phyloP scores from a whole-genome alignment of 53 echinoderm and acorn worm species.

The Paelopatides confundens region DNA sequence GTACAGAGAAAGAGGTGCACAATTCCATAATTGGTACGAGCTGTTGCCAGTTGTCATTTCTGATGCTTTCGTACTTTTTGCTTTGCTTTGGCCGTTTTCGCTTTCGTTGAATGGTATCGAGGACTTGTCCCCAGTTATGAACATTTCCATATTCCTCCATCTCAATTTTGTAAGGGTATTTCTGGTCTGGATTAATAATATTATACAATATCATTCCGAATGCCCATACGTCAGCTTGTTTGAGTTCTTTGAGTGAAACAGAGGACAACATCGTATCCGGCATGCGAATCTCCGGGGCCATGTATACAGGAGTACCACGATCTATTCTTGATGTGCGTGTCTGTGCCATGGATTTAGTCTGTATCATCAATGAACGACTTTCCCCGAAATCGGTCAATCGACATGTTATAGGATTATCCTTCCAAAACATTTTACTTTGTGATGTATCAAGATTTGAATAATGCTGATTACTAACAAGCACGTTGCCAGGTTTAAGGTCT shows the following conservation, averaged over 20 bases:
- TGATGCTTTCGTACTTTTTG: too few relatives aligned
- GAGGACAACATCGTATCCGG: background rate
- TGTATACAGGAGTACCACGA: background rate
- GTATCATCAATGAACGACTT: background rate
- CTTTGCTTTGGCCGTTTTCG: too few relatives aligned
- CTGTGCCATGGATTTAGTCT: background rate
- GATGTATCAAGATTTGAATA: conserved; percentile 13
- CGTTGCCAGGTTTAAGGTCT: conserved; percentile 39
- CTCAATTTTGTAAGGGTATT: conserved; percentile 4
- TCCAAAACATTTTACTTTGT: too few relatives aligned
- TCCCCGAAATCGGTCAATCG: conserved; percentile 41
- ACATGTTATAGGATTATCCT: conserved; percentile 16
- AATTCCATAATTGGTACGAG: too few relatives aligned
- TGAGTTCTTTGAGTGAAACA: background rate
- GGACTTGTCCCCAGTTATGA: too few relatives aligned
- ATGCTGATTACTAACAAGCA: conserved; percentile 29
- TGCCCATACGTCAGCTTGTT: background rate
- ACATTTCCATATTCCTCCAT: too few relatives aligned
- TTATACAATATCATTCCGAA: conserved; percentile 30
- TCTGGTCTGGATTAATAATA: conserved; percentile 4
- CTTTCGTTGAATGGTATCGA: too few relatives aligned
- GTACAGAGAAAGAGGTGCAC: too few relatives aligned
- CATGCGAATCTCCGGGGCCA: background rate
- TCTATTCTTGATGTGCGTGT: background rate
- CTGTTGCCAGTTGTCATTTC: too few relatives aligned